Evolutionary conservation across 2,888 invertebrate species (phyloP), one percentile per base, ranked within the genome.

Genomic region (Hydroisotoma schaefferi): DNA sequence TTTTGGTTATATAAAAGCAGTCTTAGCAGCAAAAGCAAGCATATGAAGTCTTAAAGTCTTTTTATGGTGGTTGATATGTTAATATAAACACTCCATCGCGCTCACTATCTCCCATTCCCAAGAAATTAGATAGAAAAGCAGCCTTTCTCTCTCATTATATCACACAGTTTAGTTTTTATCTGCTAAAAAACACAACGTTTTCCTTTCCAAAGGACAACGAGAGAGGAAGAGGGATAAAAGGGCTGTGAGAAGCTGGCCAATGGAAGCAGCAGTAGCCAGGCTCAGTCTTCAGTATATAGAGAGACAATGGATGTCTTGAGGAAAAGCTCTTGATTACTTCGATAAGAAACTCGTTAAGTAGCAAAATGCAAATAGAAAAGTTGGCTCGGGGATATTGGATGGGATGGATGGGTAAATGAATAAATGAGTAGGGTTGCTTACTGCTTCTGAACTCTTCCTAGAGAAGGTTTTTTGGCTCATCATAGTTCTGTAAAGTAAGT

Each of bases 271-370:
- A n/a, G n/a, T n/a, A n/a, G n/a, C n/a, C n/a, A n/a, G n/a, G n/a
- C n/a, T n/a, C n/a, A n/a, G n/a, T n/a, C n/a, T n/a, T n/a, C n/a
- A n/a, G n/a, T n/a, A 23, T 25, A 54, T 15, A 23, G 18, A 29
- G 46, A 55, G 18, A 29, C 29, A 28, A 55, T 55, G 55, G 55
- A 27, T 46, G 55, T 15, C 2, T 44, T 40, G 20, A 49, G 51
- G 27, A 18, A 40, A 40, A 27, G 40, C 37, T 37, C 47, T 61
- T 63, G 63, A 63, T 63, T 57, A 63, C 53, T 49, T 59, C 57
- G 63, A 63, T 63, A 63, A 63, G 54, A 63, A 59, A 59, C 47
- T 63, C 56, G 59, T 59, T 59, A 59, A 60, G 56, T 56, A 56
- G 43, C 37, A 54, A 49, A 48, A 59, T 59, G 59, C 56, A 63